Evolutionary conservation across 2,113 vertebrate species (phyloP), one percentile per base, ranked within the genome.

Genomic region (Hemichromis elongatus): DNA sequence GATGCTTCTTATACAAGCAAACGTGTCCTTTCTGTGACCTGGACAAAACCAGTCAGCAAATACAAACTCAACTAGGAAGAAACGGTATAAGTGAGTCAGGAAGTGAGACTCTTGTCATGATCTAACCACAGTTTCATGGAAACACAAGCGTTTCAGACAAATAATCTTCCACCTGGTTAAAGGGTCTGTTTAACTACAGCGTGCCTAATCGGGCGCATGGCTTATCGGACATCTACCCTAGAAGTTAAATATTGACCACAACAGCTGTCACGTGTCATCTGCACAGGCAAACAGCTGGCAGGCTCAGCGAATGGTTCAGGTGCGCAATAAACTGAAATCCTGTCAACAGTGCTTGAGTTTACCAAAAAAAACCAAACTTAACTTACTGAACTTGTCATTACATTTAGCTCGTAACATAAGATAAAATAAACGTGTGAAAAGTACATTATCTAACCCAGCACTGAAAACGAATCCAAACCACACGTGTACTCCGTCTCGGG

Each of bases 201-300:
- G n/a, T 21, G 4, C 7, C n/a, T 30, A 54, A 56, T 35, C 40
- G 35, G 28, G 10, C 3, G 24, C 16, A 24, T 59, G 12, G 12
- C 47, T 35, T 85, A 88, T 82, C 7, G 73, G 83, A 86, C 33
- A 33, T 5, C 33, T 59, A 42, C 81, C 16, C 56, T 26, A 18
- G 4, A 63, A 24, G 89, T 89, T 89, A 89, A 84, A 86, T 52
- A 89, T 82, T 93, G 2, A 86, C 84, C 42, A 45, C 9, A 55
- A 11, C 59, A 78, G 81, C 75, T 86, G 55, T 7, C 35, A 42
- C 7, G 50, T 30, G 68, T 47, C 68, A 73, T 50, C 75, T 88
- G 55, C 50, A 82, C 6, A 2, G 37, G 87, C 6, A 11, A 56
- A 55, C 79, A 82, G 66, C 83, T 81, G 61, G 8, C 4, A 21